Base-by-base conservation (phyloP, 1,140 invertebrate genomes). In the Gryon sp. region DNA sequence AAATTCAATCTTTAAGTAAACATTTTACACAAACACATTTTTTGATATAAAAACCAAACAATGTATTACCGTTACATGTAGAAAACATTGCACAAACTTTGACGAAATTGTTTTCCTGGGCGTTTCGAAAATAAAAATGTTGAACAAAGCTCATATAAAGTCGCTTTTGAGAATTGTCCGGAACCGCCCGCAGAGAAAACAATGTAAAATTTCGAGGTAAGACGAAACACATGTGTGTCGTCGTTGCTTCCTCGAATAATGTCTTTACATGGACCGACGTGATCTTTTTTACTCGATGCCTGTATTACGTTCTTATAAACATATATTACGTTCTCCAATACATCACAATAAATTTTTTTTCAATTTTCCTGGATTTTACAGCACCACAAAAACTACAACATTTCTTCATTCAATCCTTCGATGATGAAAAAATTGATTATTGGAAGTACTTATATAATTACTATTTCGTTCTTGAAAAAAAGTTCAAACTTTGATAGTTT, bases 121-220 rank as follows among this genome's bases (percentile, higher is more conserved):
- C 11, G 6, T 41, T 40, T 52, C 20, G 43, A 65, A 73, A 73
- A 57, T 55, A n/a, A n/a, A 68, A 59, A 11, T 59, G 2, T 19
- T n/a, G 0, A 46, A 75, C 60, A 66, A 66, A 53, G 26, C 34
- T 55, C 24, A 12, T 40, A 24, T 66, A 63, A 36, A 60, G 32
- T 28, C 22, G 48, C 22, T 68, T 52, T 76, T 52, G 22, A 43
- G 43, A 48, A 34, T 48, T 38, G 43, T n/a, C 59, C 74, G 65
- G 74, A 76, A 76, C 74, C 52, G 65, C 65, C 74, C 38, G 63
- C 74, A 70, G 74, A 70, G 74, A 70, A 76, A 76, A 76, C 74
- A 76, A 76, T 76, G 59, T 65, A 69, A 50, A 76, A 63, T 69
- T 76, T 76, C 52, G 50, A 53, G 45, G 65, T 66, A 70, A 48